Evolutionary conservation across 1,140 invertebrate genomes (phyloP), one percentile per base, ranked within the genome.

Genomic region (Holcopasites calliopsidis): DNA sequence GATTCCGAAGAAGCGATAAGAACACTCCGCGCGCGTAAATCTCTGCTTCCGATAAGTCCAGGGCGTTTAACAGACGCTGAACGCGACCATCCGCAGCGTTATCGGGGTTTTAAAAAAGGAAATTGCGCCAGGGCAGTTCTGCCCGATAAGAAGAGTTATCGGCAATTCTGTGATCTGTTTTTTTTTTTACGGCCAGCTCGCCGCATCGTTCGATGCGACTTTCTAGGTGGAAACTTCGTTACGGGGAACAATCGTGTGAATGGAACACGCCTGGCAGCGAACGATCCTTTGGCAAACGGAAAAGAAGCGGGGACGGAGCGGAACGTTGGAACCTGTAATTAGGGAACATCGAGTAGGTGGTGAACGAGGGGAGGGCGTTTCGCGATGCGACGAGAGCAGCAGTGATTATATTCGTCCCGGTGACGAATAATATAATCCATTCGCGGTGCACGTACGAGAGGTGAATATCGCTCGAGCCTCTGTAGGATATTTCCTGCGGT

Each of bases 401-500:
- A n/a, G n/a, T n/a, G n/a, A n/a, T n/a, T n/a, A n/a, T n/a, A n/a
- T n/a, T n/a, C n/a, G n/a, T n/a, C 18, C 10, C 7, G 21, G 49
- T 55, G 74, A 73, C 54, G 58, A 81, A 49, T 76, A 81, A 79
- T 74, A n/a, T n/a, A 18, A 79, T 76, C 76, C 61, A 62, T 60
- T 65, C 47, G 40, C 54, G 64, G 42, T n/a, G 28, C 47, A 58
- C 68, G 54, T 77, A 69, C 11, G 40, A 60, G 7, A 76, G 7
- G 33, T 49, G 49, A 65, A 74, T 87, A 86, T 83, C 57, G 80
- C 54, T 77, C 50, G 42, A 79, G 73, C 65, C 76, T n/a, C n/a
- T 79, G 76, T 74, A 69, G 79, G 85, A 85, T 88, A 88, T 86
- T 91, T 90, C 85, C 88, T 89, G 86, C 86, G 86, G 60, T 84